Percentiles rank a stretch among this genome's conserved stretches.
These are phyloP conservation scores for Dendronephthya gigantea DNA, from an alignment of 64 coral and sea anemone genomes.

Conservation along the genomic window DNA sequence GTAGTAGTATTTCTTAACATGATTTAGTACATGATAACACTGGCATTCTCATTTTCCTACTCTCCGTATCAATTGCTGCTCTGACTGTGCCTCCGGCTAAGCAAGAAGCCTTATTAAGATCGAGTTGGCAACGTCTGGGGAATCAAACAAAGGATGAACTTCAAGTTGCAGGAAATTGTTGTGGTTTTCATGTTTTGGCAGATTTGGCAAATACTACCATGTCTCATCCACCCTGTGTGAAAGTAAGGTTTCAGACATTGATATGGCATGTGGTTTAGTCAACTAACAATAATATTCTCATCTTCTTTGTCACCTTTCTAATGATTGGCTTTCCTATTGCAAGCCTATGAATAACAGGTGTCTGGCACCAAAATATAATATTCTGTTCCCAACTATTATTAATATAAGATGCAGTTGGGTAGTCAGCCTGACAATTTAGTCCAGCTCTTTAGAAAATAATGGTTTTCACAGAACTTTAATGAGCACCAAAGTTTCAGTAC, in stretches of 20 bases:
- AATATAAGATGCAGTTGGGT: too few species aligned
- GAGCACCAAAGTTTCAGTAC: too few species aligned
- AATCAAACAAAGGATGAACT: slow-evolving; percentile 43
- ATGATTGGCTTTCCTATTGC: too few species aligned
- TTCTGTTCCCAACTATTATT: too few species aligned
- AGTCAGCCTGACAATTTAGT: too few species aligned
- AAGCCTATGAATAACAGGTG: too few species aligned
- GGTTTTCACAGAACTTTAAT: too few species aligned
- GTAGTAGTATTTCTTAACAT: neutral
- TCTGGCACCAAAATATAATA: too few species aligned
- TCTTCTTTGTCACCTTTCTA: too few species aligned
- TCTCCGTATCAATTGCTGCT: slow-evolving; percentile 86
- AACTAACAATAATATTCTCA: too few species aligned
- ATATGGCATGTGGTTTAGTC: too few species aligned
- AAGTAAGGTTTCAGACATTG: slow-evolving; percentile 30
- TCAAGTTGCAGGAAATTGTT: slow-evolving; percentile 54
- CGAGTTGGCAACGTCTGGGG: slow-evolving; percentile 61
- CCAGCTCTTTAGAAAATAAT: too few species aligned
- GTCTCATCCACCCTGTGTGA: slow-evolving; percentile 35
- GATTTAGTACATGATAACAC: slow-evolving; percentile 84
- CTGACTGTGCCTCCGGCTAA: slow-evolving; percentile 59
- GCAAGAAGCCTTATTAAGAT: slow-evolving; percentile 56
- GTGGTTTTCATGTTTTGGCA: slow-evolving; percentile 57
- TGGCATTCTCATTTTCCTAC: slow-evolving; percentile 77
- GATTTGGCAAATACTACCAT: neutral